These are phyloP conservation scores for Drosophila anomalipes DNA, from an alignment of 2,888 invertebrate genomes.

Conservation along the genomic window DNA sequence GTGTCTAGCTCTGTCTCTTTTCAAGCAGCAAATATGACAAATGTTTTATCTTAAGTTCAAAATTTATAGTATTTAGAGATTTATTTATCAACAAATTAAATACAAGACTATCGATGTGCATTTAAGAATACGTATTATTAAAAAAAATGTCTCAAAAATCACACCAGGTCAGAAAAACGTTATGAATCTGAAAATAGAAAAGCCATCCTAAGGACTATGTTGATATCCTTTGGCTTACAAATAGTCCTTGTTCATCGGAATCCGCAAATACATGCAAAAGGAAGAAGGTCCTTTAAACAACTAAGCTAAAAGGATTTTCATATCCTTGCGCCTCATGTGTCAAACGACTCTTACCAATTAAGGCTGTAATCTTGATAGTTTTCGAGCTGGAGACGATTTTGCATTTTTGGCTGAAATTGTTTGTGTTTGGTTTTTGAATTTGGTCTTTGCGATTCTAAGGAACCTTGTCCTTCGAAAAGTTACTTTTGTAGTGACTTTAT, in stretches of 20 bases:
- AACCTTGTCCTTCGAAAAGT: neutral
- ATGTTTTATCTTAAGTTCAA: neutral
- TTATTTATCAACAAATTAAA: conserved; percentile 1
- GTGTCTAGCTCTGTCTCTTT: neutral
- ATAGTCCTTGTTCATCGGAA: neutral
- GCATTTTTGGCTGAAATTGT: no score
- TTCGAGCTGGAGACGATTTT: no score
- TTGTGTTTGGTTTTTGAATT: neutral
- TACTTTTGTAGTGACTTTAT: neutral
- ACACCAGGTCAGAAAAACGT: neutral
- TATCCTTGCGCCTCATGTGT: neutral
- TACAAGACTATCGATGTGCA: neutral
- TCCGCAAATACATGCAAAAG: neutral
- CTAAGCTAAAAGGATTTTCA: neutral
- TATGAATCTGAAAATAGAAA: neutral
- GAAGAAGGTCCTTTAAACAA: neutral
- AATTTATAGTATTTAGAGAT: neutral
- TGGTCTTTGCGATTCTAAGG: neutral
- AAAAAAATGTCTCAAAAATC: neutral
- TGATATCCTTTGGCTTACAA: neutral
- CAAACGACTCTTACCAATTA: neutral
- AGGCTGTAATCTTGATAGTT: no score
- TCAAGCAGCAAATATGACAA: neutral
- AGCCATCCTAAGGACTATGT: neutral
- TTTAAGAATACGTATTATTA: neutral